Conservation (phyloP, 2,113 vertebrate species). For the Amazona vittata region DNA sequence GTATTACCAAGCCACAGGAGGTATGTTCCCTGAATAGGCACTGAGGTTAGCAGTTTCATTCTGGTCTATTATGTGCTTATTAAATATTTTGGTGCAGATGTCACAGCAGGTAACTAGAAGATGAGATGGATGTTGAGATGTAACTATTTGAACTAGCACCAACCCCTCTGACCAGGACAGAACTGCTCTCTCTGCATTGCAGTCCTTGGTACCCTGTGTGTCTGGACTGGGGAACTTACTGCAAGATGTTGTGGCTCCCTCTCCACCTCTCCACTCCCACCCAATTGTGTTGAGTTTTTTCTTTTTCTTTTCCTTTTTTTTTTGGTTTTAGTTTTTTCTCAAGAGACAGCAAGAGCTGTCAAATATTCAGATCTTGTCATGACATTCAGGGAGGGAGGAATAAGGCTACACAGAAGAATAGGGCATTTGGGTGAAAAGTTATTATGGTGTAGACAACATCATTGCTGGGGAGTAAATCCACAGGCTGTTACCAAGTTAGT, state of each 20-base stretch:
- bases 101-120: background rate
- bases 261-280: rapidly evolving
- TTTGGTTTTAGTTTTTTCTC: background rate
- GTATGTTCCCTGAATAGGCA: background rate
- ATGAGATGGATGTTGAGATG: background rate
- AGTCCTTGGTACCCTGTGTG: background rate
- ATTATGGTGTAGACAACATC: background rate
- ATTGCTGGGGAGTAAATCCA: background rate
- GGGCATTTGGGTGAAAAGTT: background rate
- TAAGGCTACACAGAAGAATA: background rate
- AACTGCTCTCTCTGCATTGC: background rate
- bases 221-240: background rate
- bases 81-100: background rate
- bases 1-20: background rate
- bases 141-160: background rate
- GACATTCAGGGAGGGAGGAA: background rate
- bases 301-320: background rate
- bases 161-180: background rate
- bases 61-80: background rate
- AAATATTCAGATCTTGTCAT: background rate
- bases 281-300: rapidly evolving
- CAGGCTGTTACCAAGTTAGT: background rate
- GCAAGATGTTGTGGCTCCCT: background rate
- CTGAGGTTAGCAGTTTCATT: background rate
- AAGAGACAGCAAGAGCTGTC: background rate